phyloP scores from a whole-genome alignment of 2,797 vertebrate species.

The Pantherophis vulpinus region DNA sequence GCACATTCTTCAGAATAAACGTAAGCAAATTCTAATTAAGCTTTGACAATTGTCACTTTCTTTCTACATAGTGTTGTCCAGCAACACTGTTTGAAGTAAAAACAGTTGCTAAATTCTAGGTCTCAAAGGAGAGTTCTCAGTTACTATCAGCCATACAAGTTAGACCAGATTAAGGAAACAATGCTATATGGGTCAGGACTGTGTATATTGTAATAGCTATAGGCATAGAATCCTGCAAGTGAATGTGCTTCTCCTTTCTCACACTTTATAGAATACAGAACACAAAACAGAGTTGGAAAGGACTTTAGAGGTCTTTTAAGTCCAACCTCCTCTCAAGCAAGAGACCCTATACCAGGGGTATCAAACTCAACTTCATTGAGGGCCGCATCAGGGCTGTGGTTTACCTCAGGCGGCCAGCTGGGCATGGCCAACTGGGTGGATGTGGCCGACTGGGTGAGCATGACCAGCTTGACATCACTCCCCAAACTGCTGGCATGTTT shows the following conservation, averaged over 20 bases:
- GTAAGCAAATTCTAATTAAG: background rate
- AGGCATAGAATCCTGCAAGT: background rate
- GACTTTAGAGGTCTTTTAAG: background rate
- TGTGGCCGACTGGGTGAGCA: too few species aligned
- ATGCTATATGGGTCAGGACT: background rate
- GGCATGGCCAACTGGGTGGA: too few species aligned
- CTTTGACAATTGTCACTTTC: background rate
- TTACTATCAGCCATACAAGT: background rate
- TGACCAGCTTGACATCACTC: too few species aligned
- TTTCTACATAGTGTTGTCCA: background rate
- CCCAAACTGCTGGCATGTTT: too few species aligned
- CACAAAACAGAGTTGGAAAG: background rate
- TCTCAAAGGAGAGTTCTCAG: background rate
- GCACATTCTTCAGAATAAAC: background rate
- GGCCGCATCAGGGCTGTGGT: too few species aligned
- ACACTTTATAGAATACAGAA: background rate
- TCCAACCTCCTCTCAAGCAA: background rate
- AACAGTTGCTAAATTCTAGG: background rate
- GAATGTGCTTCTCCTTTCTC: background rate
- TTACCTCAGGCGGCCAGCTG: too few species aligned
- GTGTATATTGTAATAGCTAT: background rate
- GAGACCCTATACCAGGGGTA: background rate
- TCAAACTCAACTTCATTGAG: too few species aligned
- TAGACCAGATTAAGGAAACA: background rate
- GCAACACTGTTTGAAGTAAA: background rate